phyloP scores from a whole-genome alignment of 64 coral and sea anemone species.

The Pocillopora damicornis region DNA sequence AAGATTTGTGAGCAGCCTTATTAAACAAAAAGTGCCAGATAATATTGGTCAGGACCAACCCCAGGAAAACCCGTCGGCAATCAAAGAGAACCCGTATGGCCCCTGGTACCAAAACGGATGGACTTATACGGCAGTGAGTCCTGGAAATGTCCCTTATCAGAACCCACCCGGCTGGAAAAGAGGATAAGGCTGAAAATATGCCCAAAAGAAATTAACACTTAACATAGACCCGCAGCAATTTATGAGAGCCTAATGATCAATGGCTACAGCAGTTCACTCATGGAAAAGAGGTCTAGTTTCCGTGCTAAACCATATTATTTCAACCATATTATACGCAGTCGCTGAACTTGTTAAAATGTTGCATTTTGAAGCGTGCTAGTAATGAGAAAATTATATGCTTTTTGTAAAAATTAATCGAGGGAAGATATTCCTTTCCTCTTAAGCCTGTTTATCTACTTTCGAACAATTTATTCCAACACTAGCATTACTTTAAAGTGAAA shows the following conservation, averaged over 20 bases:
- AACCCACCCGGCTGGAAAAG: conserved; percentile 25
- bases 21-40: conserved; percentile 17
- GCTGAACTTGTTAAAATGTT: neutral
- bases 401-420: too few relatives aligned
- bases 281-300: neutral
- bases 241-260: neutral
- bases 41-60: neutral
- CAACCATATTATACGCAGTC: neutral
- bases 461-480: too few relatives aligned
- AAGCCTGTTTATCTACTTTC: too few relatives aligned
- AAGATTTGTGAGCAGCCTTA: conserved; percentile 4
- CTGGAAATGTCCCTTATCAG: conserved; percentile 2
- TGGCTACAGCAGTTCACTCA: neutral
- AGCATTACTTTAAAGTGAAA: too few relatives aligned
- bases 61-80: neutral
- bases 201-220: neutral
- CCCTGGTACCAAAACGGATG: conserved; percentile 27
- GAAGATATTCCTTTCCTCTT: too few relatives aligned
- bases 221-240: neutral
- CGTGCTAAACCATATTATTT: neutral
- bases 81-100: neutral
- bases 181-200: neutral
- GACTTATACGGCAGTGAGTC: neutral
- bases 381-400: too few relatives aligned
- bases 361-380: too few relatives aligned